phyloP scores from a whole-genome alignment of 2,113 vertebrate genomes.

The Callaeas wilsoni region DNA sequence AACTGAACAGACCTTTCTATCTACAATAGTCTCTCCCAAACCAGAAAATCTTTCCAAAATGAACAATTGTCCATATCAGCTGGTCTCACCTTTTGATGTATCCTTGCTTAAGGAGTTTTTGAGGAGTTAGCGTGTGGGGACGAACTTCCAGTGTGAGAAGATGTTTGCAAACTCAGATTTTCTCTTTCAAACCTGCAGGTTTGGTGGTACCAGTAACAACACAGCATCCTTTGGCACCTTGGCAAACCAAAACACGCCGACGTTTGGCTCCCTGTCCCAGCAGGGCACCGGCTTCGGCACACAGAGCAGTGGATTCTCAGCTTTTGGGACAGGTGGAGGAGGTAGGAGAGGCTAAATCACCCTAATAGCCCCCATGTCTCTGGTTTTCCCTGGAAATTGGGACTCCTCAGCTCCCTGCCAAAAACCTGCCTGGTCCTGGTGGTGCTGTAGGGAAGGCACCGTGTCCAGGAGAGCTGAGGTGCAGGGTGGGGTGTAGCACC shows the following conservation, averaged over 20 bases:
- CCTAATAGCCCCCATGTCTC: not conserved
- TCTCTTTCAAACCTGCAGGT: slow-evolving; percentile 71
- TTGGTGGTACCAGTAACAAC: slow-evolving; percentile 79
- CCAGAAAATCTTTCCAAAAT: not conserved
- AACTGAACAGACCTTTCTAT: not conserved
- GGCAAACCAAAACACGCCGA: slow-evolving; percentile 80
- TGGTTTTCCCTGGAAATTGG: not conserved
- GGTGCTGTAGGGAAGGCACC: not conserved
- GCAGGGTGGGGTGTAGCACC: not conserved
- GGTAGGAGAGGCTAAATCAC: slow-evolving; percentile 58
- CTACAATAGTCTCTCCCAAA: not conserved
- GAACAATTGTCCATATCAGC: not conserved
- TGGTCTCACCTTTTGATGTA: not conserved
- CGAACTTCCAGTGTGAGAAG: not conserved
- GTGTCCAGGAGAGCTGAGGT: not conserved
- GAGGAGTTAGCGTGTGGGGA: too few species aligned
- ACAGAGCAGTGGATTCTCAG: slow-evolving; percentile 80
- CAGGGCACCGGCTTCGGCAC: slow-evolving; percentile 79
- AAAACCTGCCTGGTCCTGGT: not conserved
- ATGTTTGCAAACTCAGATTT: not conserved
- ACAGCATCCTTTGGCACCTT: slow-evolving; percentile 82
- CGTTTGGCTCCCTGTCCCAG: slow-evolving; percentile 85
- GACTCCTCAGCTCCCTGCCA: not conserved
- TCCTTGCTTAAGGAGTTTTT: not conserved
- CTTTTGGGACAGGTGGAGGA: slow-evolving; percentile 80